These are phyloP conservation scores for Apomyelois bistriatella DNA, from an alignment of 2,888 invertebrate genomes.

Conservation along the genomic window DNA sequence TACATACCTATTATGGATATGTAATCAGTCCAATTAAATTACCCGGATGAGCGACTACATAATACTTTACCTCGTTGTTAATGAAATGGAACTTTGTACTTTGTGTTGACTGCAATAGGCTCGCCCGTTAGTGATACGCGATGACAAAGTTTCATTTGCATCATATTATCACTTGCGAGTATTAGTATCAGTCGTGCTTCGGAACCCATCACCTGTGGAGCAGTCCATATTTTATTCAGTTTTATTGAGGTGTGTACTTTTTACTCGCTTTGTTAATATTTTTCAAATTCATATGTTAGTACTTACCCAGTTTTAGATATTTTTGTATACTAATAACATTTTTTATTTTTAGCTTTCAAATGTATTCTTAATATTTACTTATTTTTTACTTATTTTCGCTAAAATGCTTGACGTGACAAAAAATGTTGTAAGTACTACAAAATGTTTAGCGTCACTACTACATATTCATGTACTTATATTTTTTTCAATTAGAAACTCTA, in stretches of 20 bases:
- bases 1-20: no score
- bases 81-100: slow-evolving; percentile 7
- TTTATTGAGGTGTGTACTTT: background rate
- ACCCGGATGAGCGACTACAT: background rate
- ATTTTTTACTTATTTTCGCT: no score
- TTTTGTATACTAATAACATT: no score
- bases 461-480: no score
- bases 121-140: background rate
- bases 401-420: no score
- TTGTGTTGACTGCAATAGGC: background rate
- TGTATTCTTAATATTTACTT: no score
- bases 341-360: no score
- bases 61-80: background rate
- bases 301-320: no score
- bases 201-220: slow-evolving; percentile 4
- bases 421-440: no score
- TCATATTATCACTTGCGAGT: background rate
- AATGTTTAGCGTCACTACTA: no score
- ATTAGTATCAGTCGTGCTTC: slow-evolving; percentile 8
- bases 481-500: no score
- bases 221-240: background rate
- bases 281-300: background rate
- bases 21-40: slow-evolving; percentile 3
- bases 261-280: background rate
- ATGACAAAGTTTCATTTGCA: background rate